Evolutionary conservation across 1,140 invertebrate genomes (phyloP), one percentile per base, ranked within the genome.

Genomic region (Magallana ariakensis): DNA sequence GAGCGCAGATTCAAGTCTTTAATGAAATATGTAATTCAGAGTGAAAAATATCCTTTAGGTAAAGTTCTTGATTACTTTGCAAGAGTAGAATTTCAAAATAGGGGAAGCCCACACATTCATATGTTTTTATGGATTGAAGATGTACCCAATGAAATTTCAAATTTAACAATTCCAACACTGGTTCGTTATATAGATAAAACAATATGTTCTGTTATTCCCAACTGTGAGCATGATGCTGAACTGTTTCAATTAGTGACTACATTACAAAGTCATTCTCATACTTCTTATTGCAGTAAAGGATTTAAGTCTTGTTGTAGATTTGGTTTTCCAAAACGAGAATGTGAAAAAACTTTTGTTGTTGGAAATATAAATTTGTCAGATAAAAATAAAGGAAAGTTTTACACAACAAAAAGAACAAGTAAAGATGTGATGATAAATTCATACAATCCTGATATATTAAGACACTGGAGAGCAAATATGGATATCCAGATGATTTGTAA

Each of bases 51-150:
- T 10, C 81, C 46, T 80, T 56, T 83, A 22, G 57, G 46, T 10
- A 54, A 80, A 57, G 53, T 75, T 15, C 54, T 8, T 55, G 58
- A 75, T 19, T 19, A 33, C 46, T 55, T 75, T 86, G 26, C 46
- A 33, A 26, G 85, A 13, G 85, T 86, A 60, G 85, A 88, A 88
- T 86, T 88, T 86, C 84, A 88, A 90, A 85, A 89, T 92, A 80
- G 93, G 46, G 95, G 95, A 8, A 93, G 90, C 83, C 94, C 95
- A 11, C 95, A 95, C 91, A 83, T 94, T n/a, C 94, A 95, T 85
- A 92, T 94, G 81, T 87, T 95, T 6, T 58, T 94, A 15, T 95
- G 94, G 94, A 87, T 94, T 3, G 87, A 94, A 89, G 89, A 93
- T 91, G 87, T 91, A 55, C 94, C 94, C 33, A 33, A 33, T 33